Evolutionary conservation across 2,797 vertebrate species (phyloP).

Genomic region (Acrossocheilus wenchowensis): DNA sequence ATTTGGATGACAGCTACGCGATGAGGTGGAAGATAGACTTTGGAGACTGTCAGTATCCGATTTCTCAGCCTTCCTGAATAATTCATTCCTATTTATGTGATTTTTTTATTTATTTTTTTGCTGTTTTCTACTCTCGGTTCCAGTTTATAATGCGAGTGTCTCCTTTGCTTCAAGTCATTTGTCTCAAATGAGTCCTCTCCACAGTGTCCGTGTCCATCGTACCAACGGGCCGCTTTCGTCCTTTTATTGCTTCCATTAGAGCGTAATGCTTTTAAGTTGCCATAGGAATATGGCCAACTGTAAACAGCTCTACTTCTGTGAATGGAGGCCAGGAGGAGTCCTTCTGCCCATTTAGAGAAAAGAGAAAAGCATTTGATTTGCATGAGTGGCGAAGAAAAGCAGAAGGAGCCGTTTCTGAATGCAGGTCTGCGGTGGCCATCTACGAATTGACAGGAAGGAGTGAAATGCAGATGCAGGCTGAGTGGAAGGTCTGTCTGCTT

Average conservation of each 20-base stretch:
- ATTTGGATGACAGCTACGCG: constrained; percentile 38
- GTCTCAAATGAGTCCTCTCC: constrained; percentile 70
- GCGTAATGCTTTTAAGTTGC: constrained; percentile 75
- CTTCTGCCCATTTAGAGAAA: constrained; percentile 53
- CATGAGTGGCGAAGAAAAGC: constrained; percentile 68
- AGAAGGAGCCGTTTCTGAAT: constrained; percentile 61
- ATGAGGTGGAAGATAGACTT: constrained; percentile 58
- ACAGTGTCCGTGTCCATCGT: constrained; percentile 69
- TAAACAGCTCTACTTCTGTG: constrained; percentile 69
- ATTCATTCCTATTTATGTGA: constrained; percentile 70
- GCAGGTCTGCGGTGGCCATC: constrained; percentile 50
- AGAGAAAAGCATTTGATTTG: constrained; percentile 68
- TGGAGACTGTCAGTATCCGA: constrained; percentile 60
- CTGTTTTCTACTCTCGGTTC: constrained; percentile 44
- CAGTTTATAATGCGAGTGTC: constrained; percentile 57
- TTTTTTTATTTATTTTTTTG: constrained; percentile 54
- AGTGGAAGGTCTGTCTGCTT: constrained; percentile 30
- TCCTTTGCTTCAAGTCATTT: constrained; percentile 54
- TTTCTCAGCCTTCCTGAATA: constrained; percentile 62
- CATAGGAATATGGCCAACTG: constrained; percentile 70
- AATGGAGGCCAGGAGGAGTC: constrained; percentile 44
- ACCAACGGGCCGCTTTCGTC: constrained; percentile 65
- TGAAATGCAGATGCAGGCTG: constrained; percentile 49
- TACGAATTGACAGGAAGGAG: constrained; percentile 60
- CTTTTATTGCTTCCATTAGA: constrained; percentile 73